phyloP scores from a whole-genome alignment of 2,113 vertebrate genomes.

The Pterocles burchelli region DNA sequence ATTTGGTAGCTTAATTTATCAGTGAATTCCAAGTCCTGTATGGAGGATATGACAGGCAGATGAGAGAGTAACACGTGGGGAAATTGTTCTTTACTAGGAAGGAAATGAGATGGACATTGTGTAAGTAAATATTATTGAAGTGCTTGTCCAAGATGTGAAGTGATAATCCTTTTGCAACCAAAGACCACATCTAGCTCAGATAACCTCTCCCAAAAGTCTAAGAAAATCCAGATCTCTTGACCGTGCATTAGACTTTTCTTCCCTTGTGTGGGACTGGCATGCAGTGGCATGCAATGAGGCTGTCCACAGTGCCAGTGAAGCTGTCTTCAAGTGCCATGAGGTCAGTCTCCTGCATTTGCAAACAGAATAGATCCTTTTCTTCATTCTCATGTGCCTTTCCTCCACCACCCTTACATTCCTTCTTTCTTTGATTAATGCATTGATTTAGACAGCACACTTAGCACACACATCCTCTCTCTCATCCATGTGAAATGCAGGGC shows the following conservation, averaged over 20 bases:
- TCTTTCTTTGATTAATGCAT: background rate
- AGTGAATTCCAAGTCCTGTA: background rate
- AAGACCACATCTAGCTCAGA: background rate
- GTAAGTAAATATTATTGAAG: background rate
- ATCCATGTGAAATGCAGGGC: background rate
- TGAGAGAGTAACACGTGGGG: background rate
- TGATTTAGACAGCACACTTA: background rate
- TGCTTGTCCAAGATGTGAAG: background rate
- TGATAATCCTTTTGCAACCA: background rate
- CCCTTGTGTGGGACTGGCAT: background rate
- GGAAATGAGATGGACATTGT: background rate
- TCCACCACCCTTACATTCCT: accelerated
- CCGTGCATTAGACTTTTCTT: background rate
- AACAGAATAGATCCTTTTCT: background rate
- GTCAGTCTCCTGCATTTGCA: background rate
- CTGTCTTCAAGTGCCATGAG: background rate
- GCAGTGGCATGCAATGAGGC: background rate
- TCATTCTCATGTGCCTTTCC: background rate
- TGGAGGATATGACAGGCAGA: background rate
- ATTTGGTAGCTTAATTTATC: background rate
- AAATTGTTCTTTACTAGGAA: background rate
- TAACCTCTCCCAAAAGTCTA: background rate
- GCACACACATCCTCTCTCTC: background rate
- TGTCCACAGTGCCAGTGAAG: background rate
- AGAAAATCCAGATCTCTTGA: background rate